Base-by-base conservation (phyloP, 1,140 invertebrate genomes). In the Drosophila varians region DNA sequence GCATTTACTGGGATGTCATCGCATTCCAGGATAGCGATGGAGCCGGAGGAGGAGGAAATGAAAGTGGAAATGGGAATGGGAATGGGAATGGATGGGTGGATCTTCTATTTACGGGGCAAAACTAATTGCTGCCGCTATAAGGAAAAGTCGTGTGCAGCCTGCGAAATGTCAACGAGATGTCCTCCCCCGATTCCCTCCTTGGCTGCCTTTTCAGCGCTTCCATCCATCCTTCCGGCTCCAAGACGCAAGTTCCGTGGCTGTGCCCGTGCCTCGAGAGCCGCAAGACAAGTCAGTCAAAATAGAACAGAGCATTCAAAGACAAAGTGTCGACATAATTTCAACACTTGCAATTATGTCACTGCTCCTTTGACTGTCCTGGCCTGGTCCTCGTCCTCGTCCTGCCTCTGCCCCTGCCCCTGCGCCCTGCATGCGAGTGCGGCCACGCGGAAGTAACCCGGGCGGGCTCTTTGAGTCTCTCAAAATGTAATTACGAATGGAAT, bases 131-230 rank as follows among this genome's bases (percentile, higher is more conserved):
- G 49, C 57, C 40, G 68, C 42, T 71, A 55, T 16, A 23, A 54
- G 36, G 36, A 49, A 70, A 56, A 68, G 74, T 66, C 69, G 71
- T 75, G 79, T 72, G 64, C 55, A 74, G 65, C 48, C 64, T 70
- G 71, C 56, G 55, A 84, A 84, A 84, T 84, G 79, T 66, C 79
- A 78, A 76, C 79, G 77, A 68, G 77, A 82, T 82, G 72, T 82
- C 68, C 72, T 48, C n/a, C 45, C 45, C 36, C 14, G 12, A 25
- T 54, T 8, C 34, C 51, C 34, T 6, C 51, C 9, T n/a, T 40
- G 11, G 14, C 51, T 16, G 12, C 51, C 19, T 26, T 14, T 46
- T 25, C 28, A 11, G 23, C 18, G 42, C 42, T n/a, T 12, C 36
- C 14, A 12, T 31, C n/a, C n/a, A n/a, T n/a, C n/a, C n/a, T n/a